Base-by-base conservation (phyloP, 2,888 invertebrate genomes). In the Abscondita cerata region DNA sequence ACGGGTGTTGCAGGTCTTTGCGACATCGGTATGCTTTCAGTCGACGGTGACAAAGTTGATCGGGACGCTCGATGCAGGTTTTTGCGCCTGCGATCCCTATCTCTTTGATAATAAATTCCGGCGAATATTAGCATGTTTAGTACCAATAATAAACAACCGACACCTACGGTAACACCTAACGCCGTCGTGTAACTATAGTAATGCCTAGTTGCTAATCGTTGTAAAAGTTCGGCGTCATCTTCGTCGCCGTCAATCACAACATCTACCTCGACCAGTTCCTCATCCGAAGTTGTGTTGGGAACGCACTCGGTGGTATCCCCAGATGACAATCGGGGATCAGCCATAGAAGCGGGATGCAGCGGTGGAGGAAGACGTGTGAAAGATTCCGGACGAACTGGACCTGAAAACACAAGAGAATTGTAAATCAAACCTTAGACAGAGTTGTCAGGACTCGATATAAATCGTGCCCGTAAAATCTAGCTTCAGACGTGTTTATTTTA, bases 51-150 rank as follows among this genome's bases (percentile, higher is more conserved):
- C 2, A 78, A 77, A 67, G 73, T 77, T 11, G 75, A 75, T 38
- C 79, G 69, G 46, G 67, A 68, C 52, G 75, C 76, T 25, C 74
- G 75, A 71, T 74, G 75, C 20, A 73, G 75, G 72, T 74, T 75
- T 46, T 74, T 74, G 59, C 76, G 68, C 53, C 75, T 72, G 31
- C 78, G 73, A 64, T 87, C 84, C 1, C 87, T 82, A 33, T 87
- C 87, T n/a, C 89, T 80, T 75, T 90, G 90, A 69, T 89, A 86
- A 76, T 89, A 90, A 71, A 90, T 89, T 1, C 91, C 91, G 1
- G 91, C 90, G 74, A 91, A 91, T 67, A 91, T 90, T 60, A 90
- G 80, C 82, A 89, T 87, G 77, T 90, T 90, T 18, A 90, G 83
- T 1, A 89, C 85, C 16, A 90, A 80, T 20, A 90, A 83, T 67